Base-by-base conservation (phyloP, 1,140 invertebrate genomes). In the Mylabris phalerata region DNA sequence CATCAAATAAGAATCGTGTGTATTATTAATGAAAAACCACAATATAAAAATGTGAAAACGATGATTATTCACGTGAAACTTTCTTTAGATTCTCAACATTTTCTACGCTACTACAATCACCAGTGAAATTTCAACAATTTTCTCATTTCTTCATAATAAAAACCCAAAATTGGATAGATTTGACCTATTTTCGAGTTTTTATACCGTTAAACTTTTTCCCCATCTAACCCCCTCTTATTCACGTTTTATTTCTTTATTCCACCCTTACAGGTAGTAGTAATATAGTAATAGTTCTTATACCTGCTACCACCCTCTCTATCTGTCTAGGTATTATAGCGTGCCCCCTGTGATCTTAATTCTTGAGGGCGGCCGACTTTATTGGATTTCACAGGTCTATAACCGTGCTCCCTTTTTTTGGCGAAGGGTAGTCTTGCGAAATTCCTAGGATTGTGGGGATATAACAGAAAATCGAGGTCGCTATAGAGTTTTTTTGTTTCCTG, bases 41-140 rank as follows among this genome's bases (percentile, higher is more conserved):
- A 45, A 24, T 25, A 27, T 10, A 39, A 45, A 54, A 54, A 54
- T 54, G 51, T 54, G 51, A 54, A 54, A 54, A 42, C 51, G 46
- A 46, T 54, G 46, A 52, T 48, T 32, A 45, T 54, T 32, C 4
- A 32, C 43, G 45, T n/a, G 10, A 44, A n/a, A 59, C 57, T 59
- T 59, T 59, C 57, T 59, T 59, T 43, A 42, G 49, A 51, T 59
- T 59, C 57, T 48, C 50, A 59, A 52, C 57, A 54, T 54, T 54
- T 54, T 54, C 51, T 54, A 54, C 51, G 51, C 51, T 46, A 19
- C 19, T 19, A 54, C 51, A 54, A 54, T 48, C 40, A 41, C 38
- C 44, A 58, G 57, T 52, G 57, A 59, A 59, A 52, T 59, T 59
- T 32, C 7, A 19, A 32, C 32, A 32, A 32, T 32, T 32, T 32